Conservation (phyloP, 2,888 invertebrate species). For the Volucella inanis region DNA sequence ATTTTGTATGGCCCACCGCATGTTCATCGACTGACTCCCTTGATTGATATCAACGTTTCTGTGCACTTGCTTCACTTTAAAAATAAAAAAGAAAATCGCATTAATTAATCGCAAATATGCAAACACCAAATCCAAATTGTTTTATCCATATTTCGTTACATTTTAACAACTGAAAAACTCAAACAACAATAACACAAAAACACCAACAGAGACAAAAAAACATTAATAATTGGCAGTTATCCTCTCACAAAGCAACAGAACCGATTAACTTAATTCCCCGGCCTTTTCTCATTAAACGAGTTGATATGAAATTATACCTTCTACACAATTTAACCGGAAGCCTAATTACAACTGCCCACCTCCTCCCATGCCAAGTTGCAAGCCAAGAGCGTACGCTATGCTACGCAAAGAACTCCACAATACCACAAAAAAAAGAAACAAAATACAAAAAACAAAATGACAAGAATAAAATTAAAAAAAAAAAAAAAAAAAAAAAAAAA, state of each 20-base stretch:
- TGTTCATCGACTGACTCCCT: too few relatives aligned
- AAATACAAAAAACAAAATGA: conserved; percentile 16
- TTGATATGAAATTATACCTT: conserved; percentile 76
- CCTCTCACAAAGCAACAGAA: conserved; percentile 64
- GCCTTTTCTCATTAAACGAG: conserved; percentile 74
- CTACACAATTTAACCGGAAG: conserved; percentile 80
- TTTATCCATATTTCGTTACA: not conserved
- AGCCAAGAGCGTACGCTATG: conserved; percentile 26
- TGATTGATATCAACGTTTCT: too few relatives aligned
- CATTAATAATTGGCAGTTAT: conserved; percentile 69
- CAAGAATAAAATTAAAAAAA: conserved; percentile 1
- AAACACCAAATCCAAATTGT: conserved; percentile 10
- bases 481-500: conserved; percentile 16
- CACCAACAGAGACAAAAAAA: conserved; percentile 6
- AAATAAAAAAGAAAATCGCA: too few relatives aligned
- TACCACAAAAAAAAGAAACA: conserved; percentile 3
- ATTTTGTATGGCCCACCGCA: too few relatives aligned
- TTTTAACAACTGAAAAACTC: not conserved
- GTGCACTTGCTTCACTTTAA: too few relatives aligned
- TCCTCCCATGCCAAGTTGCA: conserved; percentile 52
- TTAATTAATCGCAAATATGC: not conserved
- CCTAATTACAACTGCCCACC: conserved; percentile 82
- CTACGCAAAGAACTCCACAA: conserved; percentile 43
- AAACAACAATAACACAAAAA: conserved; percentile 3
- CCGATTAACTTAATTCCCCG: conserved; percentile 75